Conservation (phyloP, 2,888 invertebrate species). For the Omphaloscelis lunosa region DNA sequence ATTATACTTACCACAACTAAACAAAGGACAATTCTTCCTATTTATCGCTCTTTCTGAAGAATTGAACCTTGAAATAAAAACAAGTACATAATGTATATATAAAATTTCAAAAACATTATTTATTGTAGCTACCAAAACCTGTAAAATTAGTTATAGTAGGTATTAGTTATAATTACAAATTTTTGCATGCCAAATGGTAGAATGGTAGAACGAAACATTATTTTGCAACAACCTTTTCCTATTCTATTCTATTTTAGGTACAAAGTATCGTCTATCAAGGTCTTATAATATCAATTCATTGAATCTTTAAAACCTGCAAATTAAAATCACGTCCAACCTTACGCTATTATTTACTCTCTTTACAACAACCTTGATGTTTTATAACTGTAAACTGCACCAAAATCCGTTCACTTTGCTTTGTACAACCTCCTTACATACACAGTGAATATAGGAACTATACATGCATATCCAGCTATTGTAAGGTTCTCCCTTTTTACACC, state of each 20-base stretch:
- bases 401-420: conserved; percentile 60
- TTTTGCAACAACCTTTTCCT: neutral
- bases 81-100: neutral
- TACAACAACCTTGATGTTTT: conserved; percentile 60
- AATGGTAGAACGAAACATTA: too few relatives aligned
- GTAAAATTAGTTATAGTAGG: too few relatives aligned
- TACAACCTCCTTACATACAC: neutral
- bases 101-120: too few relatives aligned
- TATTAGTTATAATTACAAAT: too few relatives aligned
- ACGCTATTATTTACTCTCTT: conserved; percentile 52
- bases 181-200: too few relatives aligned
- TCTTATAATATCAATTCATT: conserved; percentile 31
- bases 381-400: conserved; percentile 38
- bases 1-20: neutral
- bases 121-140: too few relatives aligned
- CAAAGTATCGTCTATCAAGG: conserved; percentile 5
- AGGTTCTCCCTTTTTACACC: too few relatives aligned
- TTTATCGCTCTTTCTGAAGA: neutral
- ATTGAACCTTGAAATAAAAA: conserved; percentile 9
- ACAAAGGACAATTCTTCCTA: neutral
- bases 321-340: conserved; percentile 40
- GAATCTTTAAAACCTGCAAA: conserved; percentile 39
- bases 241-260: neutral
- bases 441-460: neutral
- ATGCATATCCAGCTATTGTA: neutral